Conservation (phyloP, 2,113 vertebrate genomes). For the Nymphicus hollandicus region DNA sequence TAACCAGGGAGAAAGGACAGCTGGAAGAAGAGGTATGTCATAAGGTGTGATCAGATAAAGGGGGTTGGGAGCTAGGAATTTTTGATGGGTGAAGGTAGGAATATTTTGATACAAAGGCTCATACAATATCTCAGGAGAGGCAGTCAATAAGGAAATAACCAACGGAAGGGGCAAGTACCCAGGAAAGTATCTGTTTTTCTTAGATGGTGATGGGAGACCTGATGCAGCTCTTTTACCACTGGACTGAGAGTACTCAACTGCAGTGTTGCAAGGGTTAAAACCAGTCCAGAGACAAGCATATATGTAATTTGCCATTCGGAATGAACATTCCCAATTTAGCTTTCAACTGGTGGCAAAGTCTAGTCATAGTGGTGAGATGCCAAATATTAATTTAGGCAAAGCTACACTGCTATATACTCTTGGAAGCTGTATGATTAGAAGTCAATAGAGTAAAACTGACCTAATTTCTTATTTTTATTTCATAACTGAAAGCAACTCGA, state of each 20-base stretch:
- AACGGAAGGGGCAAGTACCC: background rate
- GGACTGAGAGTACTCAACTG: background rate
- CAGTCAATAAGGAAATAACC: background rate
- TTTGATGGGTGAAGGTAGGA: background rate
- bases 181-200: background rate
- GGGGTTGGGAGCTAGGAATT: background rate
- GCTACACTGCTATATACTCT: background rate
- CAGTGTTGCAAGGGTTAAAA: background rate
- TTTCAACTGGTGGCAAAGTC: background rate
- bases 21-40: background rate
- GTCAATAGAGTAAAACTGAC: conserved; percentile 14
- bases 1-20: background rate
- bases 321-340: background rate
- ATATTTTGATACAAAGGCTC: background rate
- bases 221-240: background rate
- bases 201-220: background rate
- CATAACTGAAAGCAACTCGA: conserved; percentile 32
- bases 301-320: background rate
- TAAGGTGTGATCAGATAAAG: background rate
- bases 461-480: conserved; percentile 50
- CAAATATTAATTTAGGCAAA: conserved; percentile 27
- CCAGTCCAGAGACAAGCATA: background rate
- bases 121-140: background rate
- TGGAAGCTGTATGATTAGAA: background rate
- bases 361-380: background rate